A percentile compares a stretch with the other conserved stretches of the same genome.
Conservation (phyloP, 2,888 invertebrate species). For the Seira musarum region DNA sequence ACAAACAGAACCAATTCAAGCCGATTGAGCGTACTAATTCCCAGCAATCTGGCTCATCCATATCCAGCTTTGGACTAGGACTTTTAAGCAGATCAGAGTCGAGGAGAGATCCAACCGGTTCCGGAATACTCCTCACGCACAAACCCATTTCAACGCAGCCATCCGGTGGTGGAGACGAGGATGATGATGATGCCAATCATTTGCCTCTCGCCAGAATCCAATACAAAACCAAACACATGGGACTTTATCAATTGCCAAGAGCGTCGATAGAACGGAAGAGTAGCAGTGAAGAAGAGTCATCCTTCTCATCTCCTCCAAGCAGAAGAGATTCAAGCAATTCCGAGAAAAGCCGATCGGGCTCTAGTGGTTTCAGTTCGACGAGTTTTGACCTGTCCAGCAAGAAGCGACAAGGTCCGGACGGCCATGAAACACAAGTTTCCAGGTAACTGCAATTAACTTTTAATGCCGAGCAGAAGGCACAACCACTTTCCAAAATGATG, state of each 20-base stretch:
- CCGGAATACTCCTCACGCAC: slow-evolving; percentile 35
- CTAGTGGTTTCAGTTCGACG: slow-evolving; percentile 61
- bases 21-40: slow-evolving; percentile 64
- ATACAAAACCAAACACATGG: slow-evolving; percentile 62
- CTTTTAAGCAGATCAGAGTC: slow-evolving; percentile 63
- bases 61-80: slow-evolving; percentile 65
- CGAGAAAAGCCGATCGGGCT: slow-evolving; percentile 53
- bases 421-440: slow-evolving; percentile 60
- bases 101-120: slow-evolving; percentile 45
- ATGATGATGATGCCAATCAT: slow-evolving; percentile 55
- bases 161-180: slow-evolving; percentile 34
- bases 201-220: slow-evolving; percentile 63
- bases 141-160: slow-evolving; percentile 51
- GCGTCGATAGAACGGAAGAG: slow-evolving; percentile 63
- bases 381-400: slow-evolving; percentile 61
- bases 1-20: slow-evolving; percentile 64
- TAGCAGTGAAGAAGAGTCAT: slow-evolving; percentile 56
- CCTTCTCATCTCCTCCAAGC: slow-evolving; percentile 48
- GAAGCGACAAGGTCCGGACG: slow-evolving; percentile 64
- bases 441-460: slow-evolving; percentile 33
- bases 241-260: slow-evolving; percentile 61
- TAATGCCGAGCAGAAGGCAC: too few species aligned
- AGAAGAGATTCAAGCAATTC: slow-evolving; percentile 64
- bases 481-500: too few species aligned
- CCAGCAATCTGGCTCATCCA: slow-evolving; percentile 64